Evolutionary conservation across 2,888 invertebrate species (phyloP).

Genomic region (Epistrophella euchroma): DNA sequence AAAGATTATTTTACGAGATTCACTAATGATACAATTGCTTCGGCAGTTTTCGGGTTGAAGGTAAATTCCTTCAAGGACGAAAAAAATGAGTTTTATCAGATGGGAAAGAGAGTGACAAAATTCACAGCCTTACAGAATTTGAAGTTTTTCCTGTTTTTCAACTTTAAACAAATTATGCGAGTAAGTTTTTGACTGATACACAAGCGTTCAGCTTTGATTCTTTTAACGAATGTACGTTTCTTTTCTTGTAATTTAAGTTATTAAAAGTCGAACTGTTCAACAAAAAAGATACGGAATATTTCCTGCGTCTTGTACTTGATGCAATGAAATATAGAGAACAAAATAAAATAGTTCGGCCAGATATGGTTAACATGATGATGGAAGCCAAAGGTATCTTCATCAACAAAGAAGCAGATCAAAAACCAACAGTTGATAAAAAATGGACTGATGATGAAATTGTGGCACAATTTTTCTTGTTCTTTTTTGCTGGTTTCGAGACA

Average conservation of each 20-base stretch:
- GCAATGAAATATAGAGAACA: conserved; percentile 84
- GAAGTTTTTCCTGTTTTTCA: conserved; percentile 77
- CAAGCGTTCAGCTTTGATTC: neutral
- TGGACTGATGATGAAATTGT: conserved; percentile 85
- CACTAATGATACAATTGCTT: conserved; percentile 84
- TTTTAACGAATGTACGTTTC: neutral
- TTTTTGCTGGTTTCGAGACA: conserved; percentile 86
- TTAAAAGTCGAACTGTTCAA: conserved; percentile 80
- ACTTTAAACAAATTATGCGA: conserved; percentile 76
- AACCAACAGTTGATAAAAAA: conserved; percentile 73
- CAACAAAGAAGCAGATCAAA: conserved; percentile 81
- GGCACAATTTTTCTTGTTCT: conserved; percentile 86
- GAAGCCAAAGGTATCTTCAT: conserved; percentile 80
- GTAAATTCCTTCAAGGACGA: conserved; percentile 85
- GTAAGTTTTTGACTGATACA: conserved; percentile 65
- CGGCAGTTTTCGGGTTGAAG: conserved; percentile 84
- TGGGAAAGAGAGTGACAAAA: conserved; percentile 84
- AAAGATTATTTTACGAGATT: conserved; percentile 82
- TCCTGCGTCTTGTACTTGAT: conserved; percentile 82
- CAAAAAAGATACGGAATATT: conserved; percentile 81
- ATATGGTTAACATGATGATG: conserved; percentile 86
- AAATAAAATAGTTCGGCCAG: conserved; percentile 84
- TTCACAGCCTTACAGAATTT: conserved; percentile 78
- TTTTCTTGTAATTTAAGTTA: conserved; percentile 22
- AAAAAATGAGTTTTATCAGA: conserved; percentile 85